A percentile compares a stretch with the other conserved stretches of the same genome.
phyloP scores from a whole-genome alignment of 1,140 invertebrate species.

The Zaprionus kolodkinae region DNA sequence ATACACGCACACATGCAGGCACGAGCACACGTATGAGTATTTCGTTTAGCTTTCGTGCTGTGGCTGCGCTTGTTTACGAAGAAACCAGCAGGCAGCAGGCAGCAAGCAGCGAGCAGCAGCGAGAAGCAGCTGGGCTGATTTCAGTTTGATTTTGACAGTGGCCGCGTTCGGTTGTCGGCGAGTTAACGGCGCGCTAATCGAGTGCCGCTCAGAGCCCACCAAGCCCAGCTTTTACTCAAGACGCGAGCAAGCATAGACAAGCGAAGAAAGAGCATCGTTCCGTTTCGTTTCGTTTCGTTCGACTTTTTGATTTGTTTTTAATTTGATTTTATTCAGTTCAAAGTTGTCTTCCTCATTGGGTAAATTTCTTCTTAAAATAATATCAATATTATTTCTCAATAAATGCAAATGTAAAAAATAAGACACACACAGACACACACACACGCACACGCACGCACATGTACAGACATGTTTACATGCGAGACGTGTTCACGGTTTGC shows the following conservation, averaged over 20 bases:
- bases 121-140: slow-evolving; percentile 29
- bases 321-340: neutral
- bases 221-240: slow-evolving; percentile 51
- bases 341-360: slow-evolving; percentile 45
- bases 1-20: slow-evolving; percentile 11
- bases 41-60: slow-evolving; percentile 55
- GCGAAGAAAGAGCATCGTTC: slow-evolving; percentile 32
- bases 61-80: slow-evolving; percentile 51
- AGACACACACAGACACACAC: neutral
- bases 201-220: slow-evolving; percentile 43
- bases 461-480: neutral
- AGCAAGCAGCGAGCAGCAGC: neutral
- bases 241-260: slow-evolving; percentile 44
- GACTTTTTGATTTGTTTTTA: slow-evolving; percentile 48
- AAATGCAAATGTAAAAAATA: slow-evolving; percentile 7
- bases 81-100: slow-evolving; percentile 27
- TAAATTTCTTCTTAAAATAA: slow-evolving; percentile 37
- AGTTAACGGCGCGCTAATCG: slow-evolving; percentile 42
- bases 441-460: neutral
- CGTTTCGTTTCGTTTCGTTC: slow-evolving; percentile 55
- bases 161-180: slow-evolving; percentile 69
- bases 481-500: neutral
- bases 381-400: neutral
- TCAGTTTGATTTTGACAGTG: slow-evolving; percentile 69
- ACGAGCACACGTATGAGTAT: slow-evolving; percentile 17